Base-by-base conservation (phyloP, 1,140 invertebrate species). In the Bacillus rossius region DNA sequence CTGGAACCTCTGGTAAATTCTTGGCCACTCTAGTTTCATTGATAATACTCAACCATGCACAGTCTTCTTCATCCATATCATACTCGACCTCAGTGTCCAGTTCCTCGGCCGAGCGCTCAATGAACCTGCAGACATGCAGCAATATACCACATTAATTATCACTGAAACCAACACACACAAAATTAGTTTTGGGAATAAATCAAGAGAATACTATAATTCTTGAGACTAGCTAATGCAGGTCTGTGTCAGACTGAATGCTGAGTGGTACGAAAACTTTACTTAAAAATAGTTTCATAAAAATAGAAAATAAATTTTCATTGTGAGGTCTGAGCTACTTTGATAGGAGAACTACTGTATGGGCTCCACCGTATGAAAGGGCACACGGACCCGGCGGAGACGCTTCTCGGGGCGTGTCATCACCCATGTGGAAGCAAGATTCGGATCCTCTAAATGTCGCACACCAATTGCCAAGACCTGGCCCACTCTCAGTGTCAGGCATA, bases 51-150 rank as follows among this genome's bases (percentile, higher is more conserved):
- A 98, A 70, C 95, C 94, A 98, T 0, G 91, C 91, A 45, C 89
- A 89, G 70, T 98, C 95, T 76, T 98, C 95, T 75, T 98, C 96
- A 75, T 99, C 96, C 61, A 98, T 87, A 79, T 99, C 96, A 81
- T 98, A 98, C 71, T 99, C 96, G 2, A 98, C 84, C 67, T 93
- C 89, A 60, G 86, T 89, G 77, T 98, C 94, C 41, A 98, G 76
- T 73, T 98, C 95, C 73, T 99, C 95, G 5, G 85, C 83, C 43
- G 91, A 92, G 68, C 94, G 93, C 72, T 99, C 96, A 70, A 98
- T 96, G 73, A 96, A 98, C 63, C 91, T 79, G 62, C 72, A 79
- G 25, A 1, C 2, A 45, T 45, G 10, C 43, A 49, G 20, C 14
- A 20, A 49, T 26, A 49, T 49, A 1, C 22, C 14, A 25, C 14